Conservation (phyloP, 2,113 vertebrate species). For the Syngnathoides biaculeatus region DNA sequence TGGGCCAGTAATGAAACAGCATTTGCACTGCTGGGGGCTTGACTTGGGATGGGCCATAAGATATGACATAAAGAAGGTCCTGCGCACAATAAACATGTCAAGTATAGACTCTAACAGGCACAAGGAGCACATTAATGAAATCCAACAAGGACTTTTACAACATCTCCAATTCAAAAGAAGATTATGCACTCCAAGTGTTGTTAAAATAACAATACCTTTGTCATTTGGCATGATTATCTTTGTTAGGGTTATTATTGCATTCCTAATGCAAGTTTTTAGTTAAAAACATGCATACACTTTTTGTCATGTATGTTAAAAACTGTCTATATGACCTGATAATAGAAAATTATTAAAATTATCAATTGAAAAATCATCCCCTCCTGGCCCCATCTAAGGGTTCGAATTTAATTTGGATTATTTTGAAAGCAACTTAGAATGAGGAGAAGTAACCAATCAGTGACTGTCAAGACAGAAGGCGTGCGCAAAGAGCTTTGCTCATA, state of each 20-base stretch:
- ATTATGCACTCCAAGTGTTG: background rate
- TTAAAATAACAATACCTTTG: background rate
- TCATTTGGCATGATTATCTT: background rate
- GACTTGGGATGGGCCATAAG: conserved; percentile 97
- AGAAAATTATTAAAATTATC: no score
- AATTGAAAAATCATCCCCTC: no score
- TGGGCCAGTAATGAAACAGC: conserved; percentile 99
- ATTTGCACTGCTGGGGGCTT: conserved; percentile 98
- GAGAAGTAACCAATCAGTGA: no score
- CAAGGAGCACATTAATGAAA: background rate
- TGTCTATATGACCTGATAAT: no score
- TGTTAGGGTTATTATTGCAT: background rate
- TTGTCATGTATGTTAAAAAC: no score
- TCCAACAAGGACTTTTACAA: background rate
- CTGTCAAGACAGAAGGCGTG: no score
- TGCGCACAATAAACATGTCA: conserved; percentile 52
- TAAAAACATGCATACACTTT: no score
- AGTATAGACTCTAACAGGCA: background rate
- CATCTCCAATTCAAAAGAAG: background rate
- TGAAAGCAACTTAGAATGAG: no score
- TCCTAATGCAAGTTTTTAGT: background rate
- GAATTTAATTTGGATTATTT: no score
- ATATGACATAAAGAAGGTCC: conserved; percentile 98
- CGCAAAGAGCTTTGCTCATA: no score
- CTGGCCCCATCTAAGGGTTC: no score